Conservation (phyloP, 2,797 vertebrate genomes). For the Otolemur crassicaudatus region DNA sequence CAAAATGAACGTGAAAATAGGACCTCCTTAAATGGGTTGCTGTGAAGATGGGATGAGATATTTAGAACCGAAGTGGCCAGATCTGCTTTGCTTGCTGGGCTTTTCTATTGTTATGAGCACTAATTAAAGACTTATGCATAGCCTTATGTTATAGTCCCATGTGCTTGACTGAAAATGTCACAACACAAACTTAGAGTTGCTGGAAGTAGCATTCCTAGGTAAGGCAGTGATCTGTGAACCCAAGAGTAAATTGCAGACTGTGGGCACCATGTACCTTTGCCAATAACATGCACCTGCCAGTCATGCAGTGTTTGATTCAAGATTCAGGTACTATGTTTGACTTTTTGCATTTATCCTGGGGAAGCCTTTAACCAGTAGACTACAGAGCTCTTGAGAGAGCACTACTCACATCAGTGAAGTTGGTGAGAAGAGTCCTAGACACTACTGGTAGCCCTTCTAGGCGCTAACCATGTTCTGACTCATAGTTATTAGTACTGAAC, state of each 20-base stretch:
- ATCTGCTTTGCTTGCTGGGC: neutral
- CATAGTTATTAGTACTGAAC: neutral
- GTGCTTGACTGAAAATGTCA: conserved; percentile 20
- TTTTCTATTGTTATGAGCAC: conserved; percentile 1
- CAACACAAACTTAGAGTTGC: neutral
- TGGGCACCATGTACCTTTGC: neutral
- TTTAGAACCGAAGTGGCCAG: neutral
- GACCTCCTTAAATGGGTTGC: neutral
- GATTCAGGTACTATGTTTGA: neutral
- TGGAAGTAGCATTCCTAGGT: conserved; percentile 5
- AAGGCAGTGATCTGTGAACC: neutral
- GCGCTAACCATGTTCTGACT: neutral
- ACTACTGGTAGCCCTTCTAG: neutral
- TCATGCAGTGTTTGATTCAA: neutral
- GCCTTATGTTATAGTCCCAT: neutral
- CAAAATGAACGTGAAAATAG: neutral
- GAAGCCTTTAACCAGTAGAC: neutral
- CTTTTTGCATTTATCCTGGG: neutral
- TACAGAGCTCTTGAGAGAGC: neutral
- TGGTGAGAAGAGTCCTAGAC: neutral
- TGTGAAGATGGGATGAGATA: neutral
- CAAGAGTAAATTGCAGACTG: too few species aligned
- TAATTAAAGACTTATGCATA: conserved; percentile 18
- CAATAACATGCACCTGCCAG: neutral
- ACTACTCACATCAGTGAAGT: neutral